These are phyloP conservation scores for Canis aureus DNA, from an alignment of 2,113 vertebrate species.

Conservation along the genomic window DNA sequence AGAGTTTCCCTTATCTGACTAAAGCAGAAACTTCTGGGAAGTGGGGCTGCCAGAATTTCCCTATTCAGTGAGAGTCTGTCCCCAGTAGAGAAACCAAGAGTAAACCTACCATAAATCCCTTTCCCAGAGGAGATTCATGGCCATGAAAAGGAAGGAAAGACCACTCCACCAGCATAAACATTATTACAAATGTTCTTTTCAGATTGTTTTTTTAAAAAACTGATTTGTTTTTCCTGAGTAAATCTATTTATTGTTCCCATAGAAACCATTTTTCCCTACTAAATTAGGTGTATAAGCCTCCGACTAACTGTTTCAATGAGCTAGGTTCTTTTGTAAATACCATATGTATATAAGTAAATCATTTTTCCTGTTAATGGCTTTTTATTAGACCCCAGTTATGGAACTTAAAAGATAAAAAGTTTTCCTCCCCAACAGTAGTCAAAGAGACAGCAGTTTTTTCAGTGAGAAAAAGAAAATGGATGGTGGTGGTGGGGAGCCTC, in stretches of 20 bases:
- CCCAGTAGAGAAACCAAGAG: background rate
- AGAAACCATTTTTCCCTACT: background rate
- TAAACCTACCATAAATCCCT: background rate
- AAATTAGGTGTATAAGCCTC: background rate
- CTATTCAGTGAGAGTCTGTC: background rate
- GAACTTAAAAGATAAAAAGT: background rate
- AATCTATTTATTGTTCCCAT: background rate
- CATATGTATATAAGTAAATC: background rate
- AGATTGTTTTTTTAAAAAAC: background rate
- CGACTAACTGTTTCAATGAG: background rate
- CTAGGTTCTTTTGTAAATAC: background rate
- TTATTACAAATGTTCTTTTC: background rate
- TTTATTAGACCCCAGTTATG: background rate
- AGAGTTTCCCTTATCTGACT: background rate
- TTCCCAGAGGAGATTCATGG: background rate
- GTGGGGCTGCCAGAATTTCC: background rate
- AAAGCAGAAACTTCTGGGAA: background rate
- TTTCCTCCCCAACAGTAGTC: background rate
- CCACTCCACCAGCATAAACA: background rate
- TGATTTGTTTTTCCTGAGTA: background rate
- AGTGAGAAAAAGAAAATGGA: background rate
- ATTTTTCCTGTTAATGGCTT: background rate
- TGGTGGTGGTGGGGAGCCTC: background rate
- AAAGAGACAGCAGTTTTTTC: background rate
- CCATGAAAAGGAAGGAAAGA: background rate